Conservation (phyloP, 2,113 vertebrate species). For the Pseudopipra pipra region DNA sequence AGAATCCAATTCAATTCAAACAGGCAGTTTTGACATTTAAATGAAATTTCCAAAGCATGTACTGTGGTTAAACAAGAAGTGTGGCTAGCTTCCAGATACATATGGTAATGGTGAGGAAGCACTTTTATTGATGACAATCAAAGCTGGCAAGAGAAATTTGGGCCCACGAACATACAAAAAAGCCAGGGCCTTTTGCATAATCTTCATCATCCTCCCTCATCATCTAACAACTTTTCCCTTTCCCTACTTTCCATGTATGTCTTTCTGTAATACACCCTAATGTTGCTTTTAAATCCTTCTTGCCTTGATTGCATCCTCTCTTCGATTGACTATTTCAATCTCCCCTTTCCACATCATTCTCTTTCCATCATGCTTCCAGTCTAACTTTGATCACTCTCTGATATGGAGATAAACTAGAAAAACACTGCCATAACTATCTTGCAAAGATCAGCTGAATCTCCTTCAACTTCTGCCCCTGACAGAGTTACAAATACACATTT, state of each 20-base stretch:
- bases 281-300: neutral
- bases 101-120: constrained; percentile 14
- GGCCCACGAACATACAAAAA: neutral
- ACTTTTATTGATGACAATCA: constrained; percentile 48
- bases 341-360: neutral
- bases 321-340: neutral
- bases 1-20: constrained; percentile 26
- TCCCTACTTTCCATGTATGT: neutral
- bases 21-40: constrained; percentile 52
- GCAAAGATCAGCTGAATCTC: neutral
- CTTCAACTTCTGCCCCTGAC: neutral
- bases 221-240: neutral
- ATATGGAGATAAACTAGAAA: neutral
- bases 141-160: constrained; percentile 31
- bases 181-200: neutral
- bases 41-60: constrained; percentile 38
- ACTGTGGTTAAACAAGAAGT: constrained; percentile 32
- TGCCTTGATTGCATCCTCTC: neutral
- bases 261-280: neutral
- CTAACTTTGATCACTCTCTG: neutral
- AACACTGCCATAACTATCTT: neutral
- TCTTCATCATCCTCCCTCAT: neutral
- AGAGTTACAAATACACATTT: neutral
- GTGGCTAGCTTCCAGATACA: constrained; percentile 54
- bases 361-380: neutral